Evolutionary conservation across 1,140 invertebrate species (phyloP).

Genomic region (Euschistus heros): DNA sequence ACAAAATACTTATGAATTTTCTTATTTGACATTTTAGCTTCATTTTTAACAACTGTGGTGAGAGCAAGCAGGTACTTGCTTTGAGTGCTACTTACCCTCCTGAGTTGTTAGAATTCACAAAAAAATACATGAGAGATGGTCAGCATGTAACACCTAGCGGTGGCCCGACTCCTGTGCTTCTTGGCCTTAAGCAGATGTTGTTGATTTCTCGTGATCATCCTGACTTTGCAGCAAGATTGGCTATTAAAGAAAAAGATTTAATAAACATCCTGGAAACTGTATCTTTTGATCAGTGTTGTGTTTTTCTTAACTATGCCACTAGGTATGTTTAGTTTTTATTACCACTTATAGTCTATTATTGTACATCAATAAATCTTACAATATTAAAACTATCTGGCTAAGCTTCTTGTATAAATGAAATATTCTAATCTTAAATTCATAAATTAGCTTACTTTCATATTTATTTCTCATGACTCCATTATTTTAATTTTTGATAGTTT

Average conservation of each 20-base stretch:
- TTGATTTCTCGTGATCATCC: slow-evolving; percentile 44
- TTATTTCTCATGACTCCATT: too few species aligned
- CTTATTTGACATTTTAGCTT: slow-evolving; percentile 43
- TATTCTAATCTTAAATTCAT: too few species aligned
- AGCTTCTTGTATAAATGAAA: too few species aligned
- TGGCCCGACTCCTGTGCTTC: slow-evolving; percentile 41
- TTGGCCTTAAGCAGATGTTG: slow-evolving; percentile 69
- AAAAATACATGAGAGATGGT: slow-evolving; percentile 72
- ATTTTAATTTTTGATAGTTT: too few species aligned
- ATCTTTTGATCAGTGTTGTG: slow-evolving; percentile 76
- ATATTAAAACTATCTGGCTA: too few species aligned
- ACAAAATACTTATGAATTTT: slow-evolving; percentile 15
- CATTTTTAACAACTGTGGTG: slow-evolving; percentile 60
- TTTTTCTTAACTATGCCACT: slow-evolving; percentile 81
- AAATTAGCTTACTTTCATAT: too few species aligned
- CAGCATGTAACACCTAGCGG: slow-evolving; percentile 43
- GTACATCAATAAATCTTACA: too few species aligned
- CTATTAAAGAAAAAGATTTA: slow-evolving; percentile 59
- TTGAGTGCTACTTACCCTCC: slow-evolving; percentile 89
- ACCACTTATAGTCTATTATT: too few species aligned
- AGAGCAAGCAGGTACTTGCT: slow-evolving; percentile 78
- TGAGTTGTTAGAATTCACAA: slow-evolving; percentile 57
- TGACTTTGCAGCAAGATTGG: slow-evolving; percentile 51
- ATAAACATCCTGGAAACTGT: slow-evolving; percentile 55
- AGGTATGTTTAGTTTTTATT: slow-evolving; percentile 38